Conservation (phyloP, 2,113 vertebrate species). For the Salvator merianae region DNA sequence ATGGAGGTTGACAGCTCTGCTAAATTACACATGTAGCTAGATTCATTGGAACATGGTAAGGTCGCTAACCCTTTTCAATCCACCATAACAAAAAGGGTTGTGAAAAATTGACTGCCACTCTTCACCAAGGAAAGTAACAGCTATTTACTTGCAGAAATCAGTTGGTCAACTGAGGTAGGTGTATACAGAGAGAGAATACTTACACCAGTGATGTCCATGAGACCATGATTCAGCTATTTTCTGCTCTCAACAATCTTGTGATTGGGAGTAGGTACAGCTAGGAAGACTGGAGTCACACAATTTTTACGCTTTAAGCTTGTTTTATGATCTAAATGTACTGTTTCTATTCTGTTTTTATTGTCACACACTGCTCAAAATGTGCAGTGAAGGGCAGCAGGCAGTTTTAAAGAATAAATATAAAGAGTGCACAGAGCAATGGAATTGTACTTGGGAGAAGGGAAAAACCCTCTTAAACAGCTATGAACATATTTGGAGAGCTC, state of each 20-base stretch:
- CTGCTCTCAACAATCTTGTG: background rate
- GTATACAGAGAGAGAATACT: slow-evolving; percentile 7
- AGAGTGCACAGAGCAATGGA: background rate
- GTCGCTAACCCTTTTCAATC: background rate
- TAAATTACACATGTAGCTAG: slow-evolving; percentile 18
- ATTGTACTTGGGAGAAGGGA: background rate
- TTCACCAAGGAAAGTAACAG: slow-evolving; percentile 5
- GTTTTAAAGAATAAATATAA: too few species aligned
- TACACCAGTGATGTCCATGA: background rate
- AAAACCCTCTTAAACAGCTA: background rate
- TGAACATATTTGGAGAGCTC: background rate
- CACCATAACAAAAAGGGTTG: background rate
- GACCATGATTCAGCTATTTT: background rate
- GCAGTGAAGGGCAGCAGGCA: background rate
- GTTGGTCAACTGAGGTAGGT: background rate
- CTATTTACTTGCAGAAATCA: slow-evolving; percentile 2
- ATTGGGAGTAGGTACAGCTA: background rate
- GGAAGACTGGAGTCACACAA: too few species aligned
- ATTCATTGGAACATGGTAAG: slow-evolving; percentile 19
- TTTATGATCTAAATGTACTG: too few species aligned
- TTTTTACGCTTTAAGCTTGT: too few species aligned
- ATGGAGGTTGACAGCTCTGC: slow-evolving; percentile 14
- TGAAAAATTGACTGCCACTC: slow-evolving; percentile 9
- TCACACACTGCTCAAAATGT: too few species aligned
- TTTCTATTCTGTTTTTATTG: too few species aligned